phyloP scores from a whole-genome alignment of 2,888 invertebrate species.

The Sepioteuthis lessoniana region DNA sequence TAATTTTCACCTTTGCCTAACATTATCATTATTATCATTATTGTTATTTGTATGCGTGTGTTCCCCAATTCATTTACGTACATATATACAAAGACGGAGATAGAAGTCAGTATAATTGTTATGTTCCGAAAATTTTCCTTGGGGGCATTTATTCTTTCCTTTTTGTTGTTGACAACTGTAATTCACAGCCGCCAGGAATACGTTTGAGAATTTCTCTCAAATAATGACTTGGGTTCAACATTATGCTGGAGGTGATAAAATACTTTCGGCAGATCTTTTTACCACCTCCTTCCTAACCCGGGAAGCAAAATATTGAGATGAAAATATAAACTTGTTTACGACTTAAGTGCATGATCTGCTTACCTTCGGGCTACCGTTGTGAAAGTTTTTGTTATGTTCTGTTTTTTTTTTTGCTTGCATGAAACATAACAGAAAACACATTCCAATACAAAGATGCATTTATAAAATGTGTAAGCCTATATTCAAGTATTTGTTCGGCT shows the following conservation, averaged over 20 bases:
- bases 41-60: no score
- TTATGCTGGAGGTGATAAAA: not conserved
- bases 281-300: not conserved
- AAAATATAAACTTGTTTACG: not conserved
- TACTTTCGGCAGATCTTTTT: not conserved
- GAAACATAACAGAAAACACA: not conserved
- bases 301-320: not conserved
- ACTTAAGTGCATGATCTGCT: not conserved
- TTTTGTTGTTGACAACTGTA: not conserved
- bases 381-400: not conserved
- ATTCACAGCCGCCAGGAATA: not conserved
- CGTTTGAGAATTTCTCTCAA: not conserved
- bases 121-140: not conserved
- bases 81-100: not conserved
- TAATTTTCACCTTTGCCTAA: no score
- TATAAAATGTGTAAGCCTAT: not conserved
- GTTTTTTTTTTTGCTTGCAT: not conserved
- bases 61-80: not conserved
- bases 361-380: not conserved
- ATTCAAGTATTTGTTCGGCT: no score
- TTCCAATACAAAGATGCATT: not conserved
- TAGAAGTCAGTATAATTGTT: not conserved
- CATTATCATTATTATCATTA: no score
- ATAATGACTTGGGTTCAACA: not conserved
- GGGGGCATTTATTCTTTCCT: not conserved